phyloP scores from a whole-genome alignment of 2,113 vertebrate genomes.

The Echinops telfairi region DNA sequence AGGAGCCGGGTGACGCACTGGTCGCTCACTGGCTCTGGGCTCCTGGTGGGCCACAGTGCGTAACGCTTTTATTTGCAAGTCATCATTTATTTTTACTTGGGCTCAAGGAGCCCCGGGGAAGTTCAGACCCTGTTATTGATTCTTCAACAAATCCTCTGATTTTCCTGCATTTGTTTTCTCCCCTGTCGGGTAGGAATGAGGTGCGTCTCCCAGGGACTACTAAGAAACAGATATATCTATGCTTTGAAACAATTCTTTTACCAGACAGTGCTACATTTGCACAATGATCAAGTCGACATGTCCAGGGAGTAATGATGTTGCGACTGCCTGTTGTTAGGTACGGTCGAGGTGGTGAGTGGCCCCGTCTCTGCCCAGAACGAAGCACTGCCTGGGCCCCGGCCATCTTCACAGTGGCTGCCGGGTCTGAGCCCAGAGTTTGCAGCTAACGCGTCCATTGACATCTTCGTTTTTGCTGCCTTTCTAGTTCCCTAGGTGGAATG shows the following conservation, averaged over 20 bases:
- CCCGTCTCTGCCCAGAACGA: too few species aligned
- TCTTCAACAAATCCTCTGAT: neutral
- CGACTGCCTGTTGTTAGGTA: too few species aligned
- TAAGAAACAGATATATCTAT: conserved; percentile 20
- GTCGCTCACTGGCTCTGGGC: neutral
- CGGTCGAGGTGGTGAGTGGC: too few species aligned
- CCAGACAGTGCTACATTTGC: conserved; percentile 2
- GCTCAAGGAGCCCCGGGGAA: neutral
- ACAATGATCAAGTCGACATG: conserved; percentile 30
- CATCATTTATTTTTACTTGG: neutral
- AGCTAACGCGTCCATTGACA: too few species aligned
- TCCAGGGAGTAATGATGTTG: neutral
- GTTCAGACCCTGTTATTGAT: conserved; percentile 18
- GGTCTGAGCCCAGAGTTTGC: too few species aligned
- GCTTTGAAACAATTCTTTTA: conserved; percentile 39
- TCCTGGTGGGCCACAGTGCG: neutral
- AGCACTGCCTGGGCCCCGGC: too few species aligned
- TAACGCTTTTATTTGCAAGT: conserved; percentile 42
- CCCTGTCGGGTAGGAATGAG: neutral
- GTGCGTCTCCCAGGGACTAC: conserved; percentile 7
- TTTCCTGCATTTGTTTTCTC: conserved; percentile 27
- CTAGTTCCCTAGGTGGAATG: neutral
- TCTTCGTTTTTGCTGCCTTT: too few species aligned
- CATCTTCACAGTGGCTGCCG: too few species aligned
- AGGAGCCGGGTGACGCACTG: neutral